Conservation (phyloP, 2,797 vertebrate genomes). For the Cyclopterus lumpus region DNA sequence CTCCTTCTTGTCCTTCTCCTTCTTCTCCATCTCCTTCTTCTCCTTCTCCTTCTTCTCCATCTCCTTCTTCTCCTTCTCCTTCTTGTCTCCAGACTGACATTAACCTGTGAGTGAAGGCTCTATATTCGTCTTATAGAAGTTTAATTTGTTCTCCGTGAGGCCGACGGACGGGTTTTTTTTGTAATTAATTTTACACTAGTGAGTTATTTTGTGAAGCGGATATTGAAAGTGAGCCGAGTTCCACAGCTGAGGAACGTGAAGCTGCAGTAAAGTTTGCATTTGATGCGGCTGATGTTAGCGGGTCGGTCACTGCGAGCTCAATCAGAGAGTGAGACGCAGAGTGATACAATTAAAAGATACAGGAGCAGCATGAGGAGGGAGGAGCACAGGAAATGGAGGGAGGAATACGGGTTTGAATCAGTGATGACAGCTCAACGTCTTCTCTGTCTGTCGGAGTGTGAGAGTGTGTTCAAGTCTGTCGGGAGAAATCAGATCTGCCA, state of each 20-base stretch:
- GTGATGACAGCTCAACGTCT: background rate
- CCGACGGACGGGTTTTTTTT: conserved; percentile 25
- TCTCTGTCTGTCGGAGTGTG: background rate
- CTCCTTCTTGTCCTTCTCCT: background rate
- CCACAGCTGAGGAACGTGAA: background rate
- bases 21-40: conserved; percentile 10
- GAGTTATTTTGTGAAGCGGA: conserved; percentile 27
- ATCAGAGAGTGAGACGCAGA: background rate
- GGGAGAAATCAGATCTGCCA: background rate
- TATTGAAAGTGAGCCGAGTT: conserved; percentile 17
- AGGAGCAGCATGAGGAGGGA: background rate
- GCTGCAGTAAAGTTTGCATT: background rate
- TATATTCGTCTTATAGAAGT: conserved; percentile 19
- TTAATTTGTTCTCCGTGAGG: no score
- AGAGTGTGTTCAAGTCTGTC: background rate
- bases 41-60: no score
- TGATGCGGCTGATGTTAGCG: background rate
- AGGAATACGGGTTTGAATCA: background rate
- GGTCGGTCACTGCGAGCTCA: background rate
- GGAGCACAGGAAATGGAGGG: background rate
- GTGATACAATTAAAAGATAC: background rate
- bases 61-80: no score
- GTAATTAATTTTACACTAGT: conserved; percentile 24
- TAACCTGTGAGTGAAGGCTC: conserved; percentile 38
- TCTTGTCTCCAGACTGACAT: background rate